These are phyloP conservation scores for Eurypyga helias DNA, from an alignment of 2,113 vertebrate species.

Conservation along the genomic window DNA sequence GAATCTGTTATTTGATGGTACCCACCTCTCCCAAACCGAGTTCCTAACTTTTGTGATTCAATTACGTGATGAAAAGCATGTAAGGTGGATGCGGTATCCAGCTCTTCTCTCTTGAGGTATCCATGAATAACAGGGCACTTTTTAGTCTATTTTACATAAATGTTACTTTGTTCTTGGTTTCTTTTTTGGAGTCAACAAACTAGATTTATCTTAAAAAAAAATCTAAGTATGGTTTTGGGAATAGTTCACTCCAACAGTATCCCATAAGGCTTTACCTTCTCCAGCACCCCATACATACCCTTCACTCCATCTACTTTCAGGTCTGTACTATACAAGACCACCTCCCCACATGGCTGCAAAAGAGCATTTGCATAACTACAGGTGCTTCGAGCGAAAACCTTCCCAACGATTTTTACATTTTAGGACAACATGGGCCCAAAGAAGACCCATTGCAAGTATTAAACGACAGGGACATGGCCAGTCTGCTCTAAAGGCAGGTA, in stretches of 20 bases:
- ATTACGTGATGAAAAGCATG: background rate
- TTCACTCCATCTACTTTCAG: background rate
- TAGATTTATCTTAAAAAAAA: background rate
- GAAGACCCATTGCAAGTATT: background rate
- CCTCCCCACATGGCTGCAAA: background rate
- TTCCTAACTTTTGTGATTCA: background rate
- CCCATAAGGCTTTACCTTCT: background rate
- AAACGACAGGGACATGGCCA: background rate
- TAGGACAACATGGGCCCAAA: background rate
- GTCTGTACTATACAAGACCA: background rate
- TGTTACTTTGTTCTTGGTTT: background rate
- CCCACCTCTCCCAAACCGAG: background rate
- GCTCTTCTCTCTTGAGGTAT: background rate
- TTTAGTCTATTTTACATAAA: background rate
- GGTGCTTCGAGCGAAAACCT: background rate
- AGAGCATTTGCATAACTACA: background rate
- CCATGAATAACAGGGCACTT: background rate
- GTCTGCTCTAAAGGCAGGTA: background rate
- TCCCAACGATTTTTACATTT: background rate
- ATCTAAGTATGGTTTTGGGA: background rate
- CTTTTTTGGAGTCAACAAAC: background rate
- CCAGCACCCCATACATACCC: background rate
- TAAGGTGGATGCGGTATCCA: background rate
- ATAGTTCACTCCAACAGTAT: background rate
- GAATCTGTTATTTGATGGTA: background rate